Evolutionary conservation across 2,797 vertebrate genomes (phyloP).

Genomic region (Aldrovandia affinis): DNA sequence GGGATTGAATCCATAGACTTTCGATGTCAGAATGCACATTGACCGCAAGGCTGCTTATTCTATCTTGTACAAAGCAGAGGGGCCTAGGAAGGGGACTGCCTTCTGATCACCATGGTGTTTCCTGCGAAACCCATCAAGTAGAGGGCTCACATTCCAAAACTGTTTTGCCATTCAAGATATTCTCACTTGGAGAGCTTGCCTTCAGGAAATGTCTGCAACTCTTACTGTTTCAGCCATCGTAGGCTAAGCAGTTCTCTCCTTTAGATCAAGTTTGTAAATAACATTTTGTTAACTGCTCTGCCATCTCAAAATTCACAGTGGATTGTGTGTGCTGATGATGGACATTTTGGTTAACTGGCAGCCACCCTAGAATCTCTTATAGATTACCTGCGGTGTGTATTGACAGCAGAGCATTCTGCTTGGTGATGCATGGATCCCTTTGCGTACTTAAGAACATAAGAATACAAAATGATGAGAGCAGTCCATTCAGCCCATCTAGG

Average conservation of each 20-base stretch:
- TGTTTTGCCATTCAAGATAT: slow-evolving; percentile 22
- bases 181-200: slow-evolving; percentile 1
- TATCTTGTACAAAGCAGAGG: not conserved
- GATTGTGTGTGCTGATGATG: not conserved
- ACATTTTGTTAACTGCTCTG: not conserved
- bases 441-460: no score
- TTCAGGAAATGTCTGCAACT: not conserved
- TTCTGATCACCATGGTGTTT: slow-evolving; percentile 21
- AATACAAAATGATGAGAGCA: no score
- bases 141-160: not conserved
- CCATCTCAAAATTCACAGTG: not conserved
- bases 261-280: no score
- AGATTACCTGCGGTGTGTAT: not conserved
- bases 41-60: not conserved
- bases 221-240: not conserved
- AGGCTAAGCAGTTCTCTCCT: no score
- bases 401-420: no score
- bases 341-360: not conserved
- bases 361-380: not conserved
- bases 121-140: slow-evolving; percentile 24
- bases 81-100: slow-evolving; percentile 12
- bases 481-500: no score
- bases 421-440: not conserved
- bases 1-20: not conserved
- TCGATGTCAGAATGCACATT: not conserved